These are phyloP conservation scores for Zaprionus inermis DNA, from an alignment of 1,140 invertebrate species.

Conservation along the genomic window DNA sequence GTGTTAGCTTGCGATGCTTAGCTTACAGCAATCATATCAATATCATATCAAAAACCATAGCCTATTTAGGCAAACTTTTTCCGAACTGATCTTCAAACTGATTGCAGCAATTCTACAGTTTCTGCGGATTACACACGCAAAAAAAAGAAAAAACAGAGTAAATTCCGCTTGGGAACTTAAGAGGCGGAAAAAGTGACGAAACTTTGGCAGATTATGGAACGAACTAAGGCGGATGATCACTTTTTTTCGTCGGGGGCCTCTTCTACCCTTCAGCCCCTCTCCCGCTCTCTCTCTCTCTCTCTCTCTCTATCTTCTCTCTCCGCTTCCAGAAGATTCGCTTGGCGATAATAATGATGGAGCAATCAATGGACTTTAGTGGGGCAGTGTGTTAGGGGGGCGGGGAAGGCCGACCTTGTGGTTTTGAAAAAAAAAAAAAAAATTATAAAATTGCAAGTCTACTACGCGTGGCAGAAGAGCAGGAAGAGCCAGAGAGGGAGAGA, in stretches of 20 bases:
- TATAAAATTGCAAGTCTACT: slow-evolving; percentile 6
- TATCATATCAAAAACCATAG: background rate
- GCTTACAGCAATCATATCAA: no score
- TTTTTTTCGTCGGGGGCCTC: no score
- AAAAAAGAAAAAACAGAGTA: background rate
- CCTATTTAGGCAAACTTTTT: background rate
- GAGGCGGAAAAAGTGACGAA: background rate
- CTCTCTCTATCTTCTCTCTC: background rate
- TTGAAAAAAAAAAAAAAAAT: background rate
- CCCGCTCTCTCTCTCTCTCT: background rate
- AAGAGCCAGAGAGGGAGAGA: background rate
- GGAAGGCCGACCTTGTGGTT: background rate
- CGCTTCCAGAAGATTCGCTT: background rate
- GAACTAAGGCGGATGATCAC: slow-evolving; percentile 2
- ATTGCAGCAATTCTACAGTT: no score
- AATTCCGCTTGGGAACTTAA: background rate
- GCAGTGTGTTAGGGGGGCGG: background rate
- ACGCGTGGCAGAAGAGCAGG: background rate
- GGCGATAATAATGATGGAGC: background rate
- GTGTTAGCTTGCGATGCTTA: no score
- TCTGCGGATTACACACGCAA: no score
- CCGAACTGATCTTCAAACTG: no score
- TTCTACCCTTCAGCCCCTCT: no score
- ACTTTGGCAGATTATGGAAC: background rate
- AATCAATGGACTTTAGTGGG: background rate